phyloP scores from a whole-genome alignment of 2,888 invertebrate genomes.

The Hypomecis atomaria region DNA sequence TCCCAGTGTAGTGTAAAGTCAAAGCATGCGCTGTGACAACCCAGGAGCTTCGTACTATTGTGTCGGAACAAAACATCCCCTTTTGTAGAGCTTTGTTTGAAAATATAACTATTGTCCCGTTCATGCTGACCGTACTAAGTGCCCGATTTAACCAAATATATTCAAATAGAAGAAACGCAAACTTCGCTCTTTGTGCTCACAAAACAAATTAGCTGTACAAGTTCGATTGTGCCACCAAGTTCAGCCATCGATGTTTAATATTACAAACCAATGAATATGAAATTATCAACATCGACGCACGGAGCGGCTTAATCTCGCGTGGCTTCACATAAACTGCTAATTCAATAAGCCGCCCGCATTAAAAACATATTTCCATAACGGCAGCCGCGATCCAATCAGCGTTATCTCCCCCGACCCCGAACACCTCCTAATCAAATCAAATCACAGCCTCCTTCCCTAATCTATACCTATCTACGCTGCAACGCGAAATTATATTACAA shows the following conservation, averaged over 20 bases:
- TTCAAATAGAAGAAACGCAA: slow-evolving; percentile 34
- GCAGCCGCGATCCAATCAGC: slow-evolving; percentile 79
- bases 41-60: slow-evolving; percentile 67
- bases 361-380: slow-evolving; percentile 84
- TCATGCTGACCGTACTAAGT: slow-evolving; percentile 69
- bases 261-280: slow-evolving; percentile 55
- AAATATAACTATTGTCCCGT: slow-evolving; percentile 60
- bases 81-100: slow-evolving; percentile 64
- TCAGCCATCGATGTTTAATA: slow-evolving; percentile 43
- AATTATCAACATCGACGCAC: slow-evolving; percentile 52
- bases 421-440: slow-evolving; percentile 85
- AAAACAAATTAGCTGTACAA: slow-evolving; percentile 21
- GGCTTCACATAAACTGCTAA: slow-evolving; percentile 75
- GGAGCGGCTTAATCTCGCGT: slow-evolving; percentile 70
- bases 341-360: slow-evolving; percentile 83
- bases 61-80: slow-evolving; percentile 61
- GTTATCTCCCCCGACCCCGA: slow-evolving; percentile 80
- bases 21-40: slow-evolving; percentile 76
- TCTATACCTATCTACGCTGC: slow-evolving; percentile 82
- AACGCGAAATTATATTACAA: slow-evolving; percentile 83
- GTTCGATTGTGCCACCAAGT: slow-evolving; percentile 28
- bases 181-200: slow-evolving; percentile 30
- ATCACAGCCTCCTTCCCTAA: slow-evolving; percentile 84
- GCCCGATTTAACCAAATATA: slow-evolving; percentile 56
- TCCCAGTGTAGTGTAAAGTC: slow-evolving; percentile 82